Conservation (phyloP, 2,888 invertebrate genomes). For the Cataglyphis albicans region DNA sequence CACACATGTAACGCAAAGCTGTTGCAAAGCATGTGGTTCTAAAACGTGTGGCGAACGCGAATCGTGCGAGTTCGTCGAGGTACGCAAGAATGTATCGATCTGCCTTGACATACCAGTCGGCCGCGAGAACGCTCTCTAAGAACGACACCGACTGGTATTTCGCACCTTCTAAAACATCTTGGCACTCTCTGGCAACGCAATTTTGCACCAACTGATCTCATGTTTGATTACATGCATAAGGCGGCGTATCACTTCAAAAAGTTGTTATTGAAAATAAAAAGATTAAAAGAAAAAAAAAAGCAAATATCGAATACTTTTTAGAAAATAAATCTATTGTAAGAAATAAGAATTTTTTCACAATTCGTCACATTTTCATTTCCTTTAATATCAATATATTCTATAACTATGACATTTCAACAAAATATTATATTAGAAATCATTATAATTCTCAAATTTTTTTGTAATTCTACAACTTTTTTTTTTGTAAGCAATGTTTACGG, state of each 20-base stretch:
- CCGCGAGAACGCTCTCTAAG: constrained; percentile 79
- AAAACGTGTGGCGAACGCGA: constrained; percentile 74
- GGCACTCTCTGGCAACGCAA: constrained; percentile 63
- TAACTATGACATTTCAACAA: background rate
- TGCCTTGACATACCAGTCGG: constrained; percentile 82
- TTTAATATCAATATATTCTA: background rate
- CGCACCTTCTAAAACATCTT: constrained; percentile 75
- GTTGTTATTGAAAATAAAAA: background rate
- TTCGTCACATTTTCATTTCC: background rate
- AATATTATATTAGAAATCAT: constrained; percentile 6
- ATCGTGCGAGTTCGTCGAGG: constrained; percentile 81
- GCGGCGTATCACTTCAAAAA: background rate
- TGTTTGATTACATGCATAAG: background rate
- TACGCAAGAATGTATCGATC: constrained; percentile 85
- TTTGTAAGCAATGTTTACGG: constrained; percentile 47
- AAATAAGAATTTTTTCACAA: background rate
- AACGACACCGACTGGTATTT: constrained; percentile 81
- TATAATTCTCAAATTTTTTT: constrained; percentile 23
- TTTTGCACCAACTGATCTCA: constrained; percentile 25
- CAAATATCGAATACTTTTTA: background rate
- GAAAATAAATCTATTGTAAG: background rate
- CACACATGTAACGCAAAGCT: constrained; percentile 66
- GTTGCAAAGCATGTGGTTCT: constrained; percentile 74
- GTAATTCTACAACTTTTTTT: constrained; percentile 10
- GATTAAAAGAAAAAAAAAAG: background rate